Evolutionary conservation across 2,113 vertebrate genomes (phyloP).

Genomic region (Neodontobutis hainanensis): DNA sequence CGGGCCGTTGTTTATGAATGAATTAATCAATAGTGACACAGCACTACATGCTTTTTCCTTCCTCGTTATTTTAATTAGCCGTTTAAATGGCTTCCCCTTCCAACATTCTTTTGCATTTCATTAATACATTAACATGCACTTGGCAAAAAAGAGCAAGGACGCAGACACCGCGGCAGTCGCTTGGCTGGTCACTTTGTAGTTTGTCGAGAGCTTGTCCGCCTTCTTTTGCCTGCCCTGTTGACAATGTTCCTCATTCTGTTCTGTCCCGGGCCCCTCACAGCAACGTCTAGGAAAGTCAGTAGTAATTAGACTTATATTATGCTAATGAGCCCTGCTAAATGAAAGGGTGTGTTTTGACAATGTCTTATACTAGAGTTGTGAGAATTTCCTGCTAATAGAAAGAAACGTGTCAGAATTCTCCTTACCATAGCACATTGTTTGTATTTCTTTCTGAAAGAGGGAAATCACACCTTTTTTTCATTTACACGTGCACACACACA

Average conservation of each 20-base stretch:
- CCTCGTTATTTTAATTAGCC: slow-evolving; percentile 93
- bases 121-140: slow-evolving; percentile 88
- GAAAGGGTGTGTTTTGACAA: background rate
- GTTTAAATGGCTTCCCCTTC: slow-evolving; percentile 86
- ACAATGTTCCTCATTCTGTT: slow-evolving; percentile 33
- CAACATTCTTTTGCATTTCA: slow-evolving; percentile 82
- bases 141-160: slow-evolving; percentile 79
- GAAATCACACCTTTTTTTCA: slow-evolving; percentile 26
- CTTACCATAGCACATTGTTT: background rate
- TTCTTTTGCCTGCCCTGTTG: slow-evolving; percentile 15
- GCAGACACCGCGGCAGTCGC: slow-evolving; percentile 50
- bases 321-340: slow-evolving; percentile 45
- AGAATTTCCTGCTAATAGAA: slow-evolving; percentile 6
- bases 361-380: slow-evolving; percentile 20
- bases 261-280: slow-evolving; percentile 22
- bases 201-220: slow-evolving; percentile 30
- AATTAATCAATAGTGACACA: slow-evolving; percentile 95
- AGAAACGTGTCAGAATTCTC: background rate
- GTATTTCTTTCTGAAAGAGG: slow-evolving; percentile 19
- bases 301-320: slow-evolving; percentile 60
- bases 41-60: slow-evolving; percentile 91
- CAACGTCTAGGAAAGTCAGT: slow-evolving; percentile 67
- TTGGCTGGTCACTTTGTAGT: slow-evolving; percentile 78
- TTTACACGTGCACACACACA: background rate
- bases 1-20: slow-evolving; percentile 85